A percentile compares a stretch with the other conserved stretches of the same genome.
Evolutionary conservation across 2,888 invertebrate species (phyloP).

Genomic region (Hemistola chrysoprasaria): DNA sequence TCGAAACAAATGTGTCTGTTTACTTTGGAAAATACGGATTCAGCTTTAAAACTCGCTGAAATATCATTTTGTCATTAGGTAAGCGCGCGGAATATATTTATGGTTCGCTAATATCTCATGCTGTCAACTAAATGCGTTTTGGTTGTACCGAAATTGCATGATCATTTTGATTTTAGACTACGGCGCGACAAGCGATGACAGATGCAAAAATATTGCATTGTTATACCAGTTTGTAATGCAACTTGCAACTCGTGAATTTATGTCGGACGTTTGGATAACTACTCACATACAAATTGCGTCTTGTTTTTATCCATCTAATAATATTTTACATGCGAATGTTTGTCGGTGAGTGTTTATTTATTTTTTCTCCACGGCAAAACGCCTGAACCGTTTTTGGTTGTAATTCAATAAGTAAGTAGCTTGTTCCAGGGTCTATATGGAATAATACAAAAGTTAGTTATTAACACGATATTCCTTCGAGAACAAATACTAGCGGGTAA

Average conservation of each 20-base stretch:
- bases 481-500: no score
- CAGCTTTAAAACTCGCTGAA: constrained; percentile 35
- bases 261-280: constrained; percentile 31
- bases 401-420: no score
- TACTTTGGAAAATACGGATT: constrained; percentile 27
- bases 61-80: constrained; percentile 51
- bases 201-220: constrained; percentile 57
- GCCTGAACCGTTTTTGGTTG: no score
- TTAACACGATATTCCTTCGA: no score
- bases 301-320: constrained; percentile 31
- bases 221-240: constrained; percentile 22
- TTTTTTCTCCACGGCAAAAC: no score
- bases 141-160: constrained; percentile 72
- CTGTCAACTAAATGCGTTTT: constrained; percentile 72
- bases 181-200: constrained; percentile 54
- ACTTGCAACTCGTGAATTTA: constrained; percentile 21
- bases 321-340: no score
- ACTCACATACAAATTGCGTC: constrained; percentile 26
- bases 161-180: constrained; percentile 73
- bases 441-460: no score
- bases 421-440: no score
- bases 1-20: constrained; percentile 35
- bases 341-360: no score
- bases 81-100: constrained; percentile 56
- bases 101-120: constrained; percentile 60